phyloP scores from a whole-genome alignment of 2,113 vertebrate genomes.

The Speoplatyrhinus poulsoni region DNA sequence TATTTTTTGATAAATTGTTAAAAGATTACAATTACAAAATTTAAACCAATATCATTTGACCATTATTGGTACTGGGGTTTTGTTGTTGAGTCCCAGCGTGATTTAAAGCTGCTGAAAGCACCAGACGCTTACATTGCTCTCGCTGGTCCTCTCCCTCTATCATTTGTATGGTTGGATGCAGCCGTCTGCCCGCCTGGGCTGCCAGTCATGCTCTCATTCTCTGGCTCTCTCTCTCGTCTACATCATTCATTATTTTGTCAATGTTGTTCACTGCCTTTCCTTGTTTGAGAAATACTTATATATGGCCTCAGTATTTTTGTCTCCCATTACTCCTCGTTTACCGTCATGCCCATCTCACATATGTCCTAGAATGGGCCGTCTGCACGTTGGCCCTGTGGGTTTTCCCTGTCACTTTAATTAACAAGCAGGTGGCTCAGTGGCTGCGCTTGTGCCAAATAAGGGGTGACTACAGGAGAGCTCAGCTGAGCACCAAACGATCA shows the following conservation, averaged over 20 bases:
- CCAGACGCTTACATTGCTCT: slow-evolving; percentile 83
- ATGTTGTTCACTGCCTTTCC: background rate
- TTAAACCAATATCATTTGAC: slow-evolving; percentile 67
- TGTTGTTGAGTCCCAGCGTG: slow-evolving; percentile 80
- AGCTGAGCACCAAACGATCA: background rate
- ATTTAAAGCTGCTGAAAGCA: slow-evolving; percentile 91
- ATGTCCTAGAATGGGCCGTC: slow-evolving; percentile 65
- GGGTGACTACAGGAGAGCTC: slow-evolving; percentile 12
- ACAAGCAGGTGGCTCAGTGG: slow-evolving; percentile 26
- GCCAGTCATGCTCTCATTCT: slow-evolving; percentile 25
- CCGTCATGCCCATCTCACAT: slow-evolving; percentile 34
- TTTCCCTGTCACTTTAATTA: slow-evolving; percentile 18
- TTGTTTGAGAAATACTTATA: background rate
- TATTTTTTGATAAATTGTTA: slow-evolving; percentile 21
- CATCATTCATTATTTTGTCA: background rate
- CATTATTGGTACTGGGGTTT: slow-evolving; percentile 71
- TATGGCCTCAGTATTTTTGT: background rate
- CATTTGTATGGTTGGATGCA: slow-evolving; percentile 83
- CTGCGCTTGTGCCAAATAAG: background rate
- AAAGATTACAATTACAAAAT: slow-evolving; percentile 67
- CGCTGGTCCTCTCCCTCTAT: slow-evolving; percentile 77
- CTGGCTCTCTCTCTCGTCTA: slow-evolving; percentile 11
- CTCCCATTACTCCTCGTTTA: background rate
- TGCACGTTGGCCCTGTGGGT: slow-evolving; percentile 42
- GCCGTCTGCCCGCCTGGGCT: slow-evolving; percentile 73